Evolutionary conservation across 2,113 vertebrate species (phyloP), one percentile per base, ranked within the genome.

Genomic region (Vanacampus margaritifer): DNA sequence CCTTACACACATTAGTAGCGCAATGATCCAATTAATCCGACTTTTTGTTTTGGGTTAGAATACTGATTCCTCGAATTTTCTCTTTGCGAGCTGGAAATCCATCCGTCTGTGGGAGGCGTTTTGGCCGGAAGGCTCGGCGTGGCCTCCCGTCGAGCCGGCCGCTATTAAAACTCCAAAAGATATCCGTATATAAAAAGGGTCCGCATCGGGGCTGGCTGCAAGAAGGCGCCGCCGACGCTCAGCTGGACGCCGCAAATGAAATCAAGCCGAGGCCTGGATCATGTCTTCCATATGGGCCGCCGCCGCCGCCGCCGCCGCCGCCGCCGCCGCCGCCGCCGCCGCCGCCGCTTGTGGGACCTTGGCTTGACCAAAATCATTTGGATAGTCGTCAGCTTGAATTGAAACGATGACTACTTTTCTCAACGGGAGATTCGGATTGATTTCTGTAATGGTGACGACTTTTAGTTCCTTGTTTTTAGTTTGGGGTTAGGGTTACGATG

Each of bases 31-130:
- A 90, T 90, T 90, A 88, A 90, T 90, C 89, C 86, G 87, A 79
- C 87, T 89, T 87, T 57, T 87, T 80, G 84, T 89, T 91, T 80
- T 81, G 77, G 89, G 88, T 90, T 84, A 89, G 83, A 92, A 89
- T 87, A 84, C 86, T 84, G 85, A 91, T 91, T 88, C 54, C 54
- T 28, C 54, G 26, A 17, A 57, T 57, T 57, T 57, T 57, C 26
- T 57, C 14, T 32, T 57, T 84, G 76, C 82, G 72, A 78, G 76
- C 75, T 75, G 73, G 74, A 85, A 79, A 86, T 76, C 63, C 82
- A 74, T 86, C 77, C 75, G 73, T 73, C 70, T 74, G 66, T 68
- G 45, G 75, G 75, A 48, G 76, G 45, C 69, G 75, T 78, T 82
- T 78, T 81, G 67, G 74, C 79, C 85, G 67, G 26, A 72, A 87